These are phyloP conservation scores for Cephonodes hylas DNA, from an alignment of 2,888 invertebrate species.

Conservation along the genomic window DNA sequence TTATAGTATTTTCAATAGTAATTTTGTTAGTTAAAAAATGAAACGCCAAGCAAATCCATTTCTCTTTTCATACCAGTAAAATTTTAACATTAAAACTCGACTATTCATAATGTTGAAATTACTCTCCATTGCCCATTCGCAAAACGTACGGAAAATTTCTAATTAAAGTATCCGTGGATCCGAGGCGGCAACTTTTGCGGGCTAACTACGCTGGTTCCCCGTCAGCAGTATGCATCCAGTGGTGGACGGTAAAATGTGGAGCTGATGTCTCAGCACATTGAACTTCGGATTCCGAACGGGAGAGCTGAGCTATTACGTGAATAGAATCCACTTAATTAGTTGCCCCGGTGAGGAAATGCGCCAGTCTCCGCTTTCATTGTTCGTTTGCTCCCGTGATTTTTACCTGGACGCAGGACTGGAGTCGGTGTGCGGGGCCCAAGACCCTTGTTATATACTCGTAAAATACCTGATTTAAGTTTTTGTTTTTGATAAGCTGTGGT, in stretches of 20 bases:
- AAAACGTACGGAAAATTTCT: neutral
- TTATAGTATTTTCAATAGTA: too few species aligned
- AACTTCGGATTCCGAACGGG: constrained; percentile 7
- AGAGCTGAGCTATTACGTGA: constrained; percentile 41
- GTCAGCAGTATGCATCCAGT: constrained; percentile 2
- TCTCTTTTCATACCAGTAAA: too few species aligned
- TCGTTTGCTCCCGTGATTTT: constrained; percentile 27
- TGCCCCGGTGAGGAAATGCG: constrained; percentile 46
- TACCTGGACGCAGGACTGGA: constrained; percentile 4
- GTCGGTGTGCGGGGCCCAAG: neutral
- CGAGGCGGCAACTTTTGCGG: neutral
- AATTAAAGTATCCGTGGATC: too few species aligned
- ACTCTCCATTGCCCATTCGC: neutral
- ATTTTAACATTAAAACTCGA: too few species aligned
- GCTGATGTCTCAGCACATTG: constrained; percentile 5
- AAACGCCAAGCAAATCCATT: too few species aligned
- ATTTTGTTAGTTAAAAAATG: too few species aligned
- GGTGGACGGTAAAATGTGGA: neutral
- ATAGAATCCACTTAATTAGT: constrained; percentile 61
- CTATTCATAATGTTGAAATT: too few species aligned
- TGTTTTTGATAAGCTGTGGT: too few species aligned
- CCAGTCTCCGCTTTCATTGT: constrained; percentile 51
- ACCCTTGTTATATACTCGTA: too few species aligned
- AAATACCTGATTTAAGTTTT: too few species aligned
- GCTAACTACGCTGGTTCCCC: neutral